phyloP scores from a whole-genome alignment of 64 coral and sea anemone genomes.

The Montipora cactus region DNA sequence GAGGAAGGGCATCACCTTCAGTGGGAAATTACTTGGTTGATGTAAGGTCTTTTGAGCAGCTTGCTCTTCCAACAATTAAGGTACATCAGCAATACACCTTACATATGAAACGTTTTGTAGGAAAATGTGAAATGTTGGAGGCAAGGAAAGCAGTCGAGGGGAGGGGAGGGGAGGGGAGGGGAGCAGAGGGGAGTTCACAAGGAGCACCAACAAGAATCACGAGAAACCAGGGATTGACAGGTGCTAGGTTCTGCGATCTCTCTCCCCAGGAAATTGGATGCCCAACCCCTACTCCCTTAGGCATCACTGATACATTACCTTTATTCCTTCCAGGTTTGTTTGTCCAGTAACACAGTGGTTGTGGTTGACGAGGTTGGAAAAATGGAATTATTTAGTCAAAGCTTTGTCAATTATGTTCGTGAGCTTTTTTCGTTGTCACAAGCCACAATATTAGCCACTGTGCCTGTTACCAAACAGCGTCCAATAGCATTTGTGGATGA shows the following conservation, averaged over 20 bases:
- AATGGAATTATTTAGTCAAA: conserved; percentile 89
- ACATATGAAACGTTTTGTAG: no score
- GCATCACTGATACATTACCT: neutral
- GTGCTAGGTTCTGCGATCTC: no score
- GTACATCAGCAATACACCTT: neutral
- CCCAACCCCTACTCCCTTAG: neutral
- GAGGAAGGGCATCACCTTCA: conserved; percentile 45
- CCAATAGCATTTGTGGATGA: conserved; percentile 83
- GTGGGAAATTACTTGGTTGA: conserved; percentile 91
- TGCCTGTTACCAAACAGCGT: conserved; percentile 80
- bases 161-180: no score
- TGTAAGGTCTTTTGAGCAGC: conserved; percentile 84
- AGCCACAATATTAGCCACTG: conserved; percentile 76
- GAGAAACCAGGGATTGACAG: neutral
- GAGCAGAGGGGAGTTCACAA: no score
- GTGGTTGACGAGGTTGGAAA: conserved; percentile 94
- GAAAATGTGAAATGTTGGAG: no score
- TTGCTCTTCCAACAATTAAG: conserved; percentile 78
- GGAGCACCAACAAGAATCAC: neutral
- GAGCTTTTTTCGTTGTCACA: conserved; percentile 63
- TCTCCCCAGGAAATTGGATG: neutral
- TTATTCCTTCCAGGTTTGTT: neutral
- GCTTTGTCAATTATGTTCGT: conserved; percentile 68
- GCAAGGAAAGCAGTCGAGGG: no score
- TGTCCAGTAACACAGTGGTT: neutral